phyloP scores from a whole-genome alignment of 2,113 vertebrate species.

The Fregetta grallaria region DNA sequence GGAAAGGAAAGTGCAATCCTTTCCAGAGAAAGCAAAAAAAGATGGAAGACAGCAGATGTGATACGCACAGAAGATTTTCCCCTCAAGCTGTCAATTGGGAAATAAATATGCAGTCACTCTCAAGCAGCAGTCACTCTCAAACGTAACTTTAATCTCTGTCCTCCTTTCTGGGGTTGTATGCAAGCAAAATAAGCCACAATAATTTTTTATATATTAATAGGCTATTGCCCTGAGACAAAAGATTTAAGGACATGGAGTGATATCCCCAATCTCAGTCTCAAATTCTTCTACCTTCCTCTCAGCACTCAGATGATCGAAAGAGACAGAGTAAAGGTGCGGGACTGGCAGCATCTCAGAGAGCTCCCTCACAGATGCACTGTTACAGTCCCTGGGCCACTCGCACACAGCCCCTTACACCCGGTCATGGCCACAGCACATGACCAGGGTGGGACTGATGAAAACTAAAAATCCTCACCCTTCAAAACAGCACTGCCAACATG shows the following conservation, averaged over 20 bases:
- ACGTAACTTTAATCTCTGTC: background rate
- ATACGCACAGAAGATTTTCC: background rate
- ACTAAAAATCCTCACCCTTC: background rate
- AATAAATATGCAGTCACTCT: background rate
- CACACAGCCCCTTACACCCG: no score
- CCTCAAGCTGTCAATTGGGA: background rate
- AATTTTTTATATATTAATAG: background rate
- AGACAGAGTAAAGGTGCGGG: background rate
- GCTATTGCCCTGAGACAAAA: background rate
- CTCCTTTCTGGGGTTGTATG: background rate
- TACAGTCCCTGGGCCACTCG: fast-evolving
- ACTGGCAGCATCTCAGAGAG: background rate
- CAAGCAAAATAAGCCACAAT: background rate
- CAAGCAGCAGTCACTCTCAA: background rate
- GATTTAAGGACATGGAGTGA: background rate
- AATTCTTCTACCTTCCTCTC: background rate
- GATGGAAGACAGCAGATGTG: background rate
- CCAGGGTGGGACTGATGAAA: background rate
- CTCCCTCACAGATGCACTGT: fast-evolving
- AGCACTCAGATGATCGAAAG: fast-evolving
- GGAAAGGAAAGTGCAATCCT: background rate
- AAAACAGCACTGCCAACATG: background rate
- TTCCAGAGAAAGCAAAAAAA: background rate
- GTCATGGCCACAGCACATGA: fast-evolving
- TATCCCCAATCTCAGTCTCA: background rate